Percentiles rank a stretch among this genome's conserved stretches.
phyloP scores from a whole-genome alignment of 2,888 invertebrate genomes.

The Nysson spinosus region DNA sequence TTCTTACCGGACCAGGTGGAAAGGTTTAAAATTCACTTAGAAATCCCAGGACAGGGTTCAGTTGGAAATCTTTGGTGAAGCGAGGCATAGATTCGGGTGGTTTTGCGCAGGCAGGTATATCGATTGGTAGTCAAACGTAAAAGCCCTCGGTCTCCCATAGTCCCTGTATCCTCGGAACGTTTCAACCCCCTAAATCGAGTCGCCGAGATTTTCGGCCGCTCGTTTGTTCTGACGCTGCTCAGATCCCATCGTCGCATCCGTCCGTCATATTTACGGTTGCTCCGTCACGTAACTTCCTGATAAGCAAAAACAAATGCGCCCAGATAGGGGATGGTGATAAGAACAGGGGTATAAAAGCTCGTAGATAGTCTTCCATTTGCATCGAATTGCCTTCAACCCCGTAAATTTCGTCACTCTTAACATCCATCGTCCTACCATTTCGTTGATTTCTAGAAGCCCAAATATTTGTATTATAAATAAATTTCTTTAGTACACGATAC shows the following conservation, averaged over 20 bases:
- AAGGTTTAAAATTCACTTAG: too few species aligned
- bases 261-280: conserved; percentile 72
- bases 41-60: neutral
- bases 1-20: too few species aligned
- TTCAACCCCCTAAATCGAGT: conserved; percentile 41
- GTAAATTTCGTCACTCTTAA: conserved; percentile 59
- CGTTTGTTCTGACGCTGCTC: conserved; percentile 59
- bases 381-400: conserved; percentile 52
- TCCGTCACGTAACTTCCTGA: conserved; percentile 62
- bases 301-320: conserved; percentile 75
- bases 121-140: conserved; percentile 50
- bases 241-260: conserved; percentile 64
- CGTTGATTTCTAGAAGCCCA: too few species aligned
- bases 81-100: conserved; percentile 27
- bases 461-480: too few species aligned
- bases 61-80: neutral
- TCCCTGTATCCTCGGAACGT: conserved; percentile 5
- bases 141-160: conserved; percentile 9
- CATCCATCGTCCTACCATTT: conserved; percentile 52
- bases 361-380: conserved; percentile 61
- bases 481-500: too few species aligned
- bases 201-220: conserved; percentile 56
- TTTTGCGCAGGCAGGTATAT: conserved; percentile 50
- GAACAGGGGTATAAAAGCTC: conserved; percentile 57
- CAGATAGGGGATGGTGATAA: conserved; percentile 65